These are phyloP conservation scores for Platichthys stellatus DNA, from an alignment of 2,113 vertebrate genomes.

Conservation along the genomic window DNA sequence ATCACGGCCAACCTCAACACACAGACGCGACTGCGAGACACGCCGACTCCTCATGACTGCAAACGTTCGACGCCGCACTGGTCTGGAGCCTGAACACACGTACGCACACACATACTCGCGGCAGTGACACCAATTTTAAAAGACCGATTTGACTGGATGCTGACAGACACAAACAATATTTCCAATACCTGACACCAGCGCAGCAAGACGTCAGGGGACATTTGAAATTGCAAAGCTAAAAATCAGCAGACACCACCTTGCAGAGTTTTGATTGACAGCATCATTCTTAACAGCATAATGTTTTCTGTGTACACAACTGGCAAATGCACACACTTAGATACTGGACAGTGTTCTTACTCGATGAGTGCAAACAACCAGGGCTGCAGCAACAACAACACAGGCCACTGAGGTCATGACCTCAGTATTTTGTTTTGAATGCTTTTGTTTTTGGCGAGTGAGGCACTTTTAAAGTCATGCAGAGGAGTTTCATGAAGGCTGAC, in stretches of 20 bases:
- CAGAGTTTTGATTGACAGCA: slow-evolving; percentile 9
- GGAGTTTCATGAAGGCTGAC: too few relatives aligned
- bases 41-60: slow-evolving; percentile 19
- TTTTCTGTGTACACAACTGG: neutral
- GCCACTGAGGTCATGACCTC: neutral
- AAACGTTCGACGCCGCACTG: slow-evolving; percentile 8
- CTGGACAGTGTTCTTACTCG: neutral
- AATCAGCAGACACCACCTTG: neutral
- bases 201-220: neutral
- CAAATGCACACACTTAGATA: neutral
- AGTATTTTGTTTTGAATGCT: neutral
- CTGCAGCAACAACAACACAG: neutral
- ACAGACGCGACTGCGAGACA: slow-evolving; percentile 1
- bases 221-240: neutral
- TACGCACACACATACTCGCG: neutral
- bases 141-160: slow-evolving; percentile 11
- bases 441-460: neutral
- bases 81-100: neutral
- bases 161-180: slow-evolving; percentile 30
- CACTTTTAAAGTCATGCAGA: too few relatives aligned
- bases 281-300: neutral
- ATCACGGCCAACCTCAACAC: slow-evolving; percentile 41
- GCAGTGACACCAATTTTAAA: slow-evolving; percentile 11
- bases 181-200: neutral
- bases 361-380: neutral